Evolutionary conservation across 2,113 vertebrate species (phyloP), one percentile per base, ranked within the genome.

Genomic region (Forbesichthys agassizii): DNA sequence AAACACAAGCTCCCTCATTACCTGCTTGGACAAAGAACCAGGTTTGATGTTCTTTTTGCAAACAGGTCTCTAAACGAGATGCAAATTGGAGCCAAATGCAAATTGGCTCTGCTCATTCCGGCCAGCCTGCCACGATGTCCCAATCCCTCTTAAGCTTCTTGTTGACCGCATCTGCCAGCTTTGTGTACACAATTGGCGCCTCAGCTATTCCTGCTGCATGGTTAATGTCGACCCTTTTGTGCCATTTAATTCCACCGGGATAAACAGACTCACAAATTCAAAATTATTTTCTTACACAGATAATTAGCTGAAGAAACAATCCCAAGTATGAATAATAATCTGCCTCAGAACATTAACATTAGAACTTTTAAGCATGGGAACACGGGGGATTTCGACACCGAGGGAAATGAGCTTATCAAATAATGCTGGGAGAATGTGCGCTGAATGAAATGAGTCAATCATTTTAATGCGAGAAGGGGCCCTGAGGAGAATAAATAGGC

Each of bases 371-470:
- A 87, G 86, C 84, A 83, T 71, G 82, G 77, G 82, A 88, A 85
- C 83, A 77, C 71, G 73, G 84, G 52, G 79, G 71, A 86, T 85
- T 85, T 78, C 73, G 84, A 88, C 73, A 81, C 83, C 77, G 64
- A 67, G 89, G 82, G 85, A 88, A 87, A 87, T 74, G 75, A 84
- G 89, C 90, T 92, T 89, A 92, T 93, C 90, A 92, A 92, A 91
- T 90, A 91, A 91, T 88, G 88, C 90, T 89, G 77, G 82, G 78
- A 85, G 90, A 91, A 91, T 93, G 91, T 91, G 89, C 86, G 81
- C 74, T 80, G 90, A 90, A 91, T 92, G 88, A 93, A 92, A 92
- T 87, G 87, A 92, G 92, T 91, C 91, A 91, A 92, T 93, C 90
- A 92, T 93, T 91, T 90, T 91, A 89, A 92, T 91, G 91, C 86